These are phyloP conservation scores for Microtus pennsylvanicus DNA, from an alignment of 2,113 vertebrate species.

Conservation along the genomic window DNA sequence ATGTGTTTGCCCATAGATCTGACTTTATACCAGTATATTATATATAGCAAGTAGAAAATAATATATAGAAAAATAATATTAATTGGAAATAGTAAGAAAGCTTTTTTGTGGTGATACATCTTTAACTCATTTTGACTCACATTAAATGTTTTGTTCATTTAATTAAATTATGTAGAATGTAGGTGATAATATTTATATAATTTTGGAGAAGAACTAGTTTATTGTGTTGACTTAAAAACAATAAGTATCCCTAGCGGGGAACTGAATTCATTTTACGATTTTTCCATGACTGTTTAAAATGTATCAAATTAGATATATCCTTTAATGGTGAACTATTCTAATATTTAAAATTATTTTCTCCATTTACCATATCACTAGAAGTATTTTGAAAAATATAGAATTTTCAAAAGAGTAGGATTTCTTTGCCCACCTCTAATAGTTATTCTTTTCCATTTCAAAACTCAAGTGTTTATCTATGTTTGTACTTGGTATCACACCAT, in stretches of 20 bases:
- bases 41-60: not conserved
- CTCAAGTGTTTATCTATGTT: conserved; percentile 4
- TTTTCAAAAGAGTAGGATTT: not conserved
- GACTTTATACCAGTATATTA: not conserved
- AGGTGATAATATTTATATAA: not conserved
- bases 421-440: not conserved
- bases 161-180: not conserved
- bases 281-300: conserved; percentile 47
- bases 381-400: not conserved
- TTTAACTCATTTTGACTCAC: not conserved
- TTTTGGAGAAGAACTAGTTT: conserved; percentile 7
- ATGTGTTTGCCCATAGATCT: not conserved
- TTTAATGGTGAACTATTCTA: conserved; percentile 38
- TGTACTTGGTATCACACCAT: not conserved
- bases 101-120: not conserved
- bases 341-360: conserved; percentile 21
- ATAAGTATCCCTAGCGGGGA: not conserved
- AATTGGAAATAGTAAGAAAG: not conserved
- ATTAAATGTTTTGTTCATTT: not conserved
- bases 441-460: conserved; percentile 18
- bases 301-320: not conserved
- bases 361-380: not conserved
- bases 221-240: not conserved
- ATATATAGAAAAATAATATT: not conserved
- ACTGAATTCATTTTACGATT: conserved; percentile 21